phyloP scores from a whole-genome alignment of 1,140 invertebrate species.

The Drosophila pectinifera region DNA sequence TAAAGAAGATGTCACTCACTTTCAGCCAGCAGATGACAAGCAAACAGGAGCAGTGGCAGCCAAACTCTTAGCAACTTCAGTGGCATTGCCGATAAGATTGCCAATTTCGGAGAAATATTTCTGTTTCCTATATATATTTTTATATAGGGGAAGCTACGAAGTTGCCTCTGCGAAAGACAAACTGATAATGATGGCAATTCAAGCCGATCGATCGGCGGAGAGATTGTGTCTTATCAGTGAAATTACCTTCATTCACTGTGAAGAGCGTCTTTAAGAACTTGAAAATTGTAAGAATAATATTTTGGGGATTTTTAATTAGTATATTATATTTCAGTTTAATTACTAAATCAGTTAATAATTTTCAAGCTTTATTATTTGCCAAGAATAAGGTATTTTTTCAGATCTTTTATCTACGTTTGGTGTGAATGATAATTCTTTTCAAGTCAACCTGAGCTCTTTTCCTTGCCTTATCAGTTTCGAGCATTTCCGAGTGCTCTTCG shows the following conservation, averaged over 20 bases:
- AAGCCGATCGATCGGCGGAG: slow-evolving; percentile 16
- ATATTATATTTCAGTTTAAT: too few species aligned
- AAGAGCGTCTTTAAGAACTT: not conserved
- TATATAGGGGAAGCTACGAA: slow-evolving; percentile 22
- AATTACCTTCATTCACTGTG: slow-evolving; percentile 20
- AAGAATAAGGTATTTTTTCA: not conserved
- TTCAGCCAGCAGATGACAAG: slow-evolving; percentile 35
- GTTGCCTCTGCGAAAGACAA: slow-evolving; percentile 42
- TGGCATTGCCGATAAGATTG: slow-evolving; percentile 56
- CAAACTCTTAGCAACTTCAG: slow-evolving; percentile 30
- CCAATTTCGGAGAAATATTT: slow-evolving; percentile 20
- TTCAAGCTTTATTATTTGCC: not conserved
- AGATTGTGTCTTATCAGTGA: slow-evolving; percentile 36
- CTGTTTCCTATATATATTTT: slow-evolving; percentile 2
- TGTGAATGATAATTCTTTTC: slow-evolving; percentile 8
- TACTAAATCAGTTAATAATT: not conserved
- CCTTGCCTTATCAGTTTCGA: slow-evolving; percentile 32
- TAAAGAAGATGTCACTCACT: slow-evolving; percentile 58
- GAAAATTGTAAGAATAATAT: not conserved
- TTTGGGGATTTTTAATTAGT: not conserved
- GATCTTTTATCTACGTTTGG: not conserved
- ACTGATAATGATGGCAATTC: slow-evolving; percentile 51
- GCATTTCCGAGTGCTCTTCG: slow-evolving; percentile 30
- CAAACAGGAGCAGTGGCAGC: slow-evolving; percentile 46
- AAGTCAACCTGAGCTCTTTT: not conserved